Conservation (phyloP, 2,888 invertebrate genomes). For the Thera britannica region DNA sequence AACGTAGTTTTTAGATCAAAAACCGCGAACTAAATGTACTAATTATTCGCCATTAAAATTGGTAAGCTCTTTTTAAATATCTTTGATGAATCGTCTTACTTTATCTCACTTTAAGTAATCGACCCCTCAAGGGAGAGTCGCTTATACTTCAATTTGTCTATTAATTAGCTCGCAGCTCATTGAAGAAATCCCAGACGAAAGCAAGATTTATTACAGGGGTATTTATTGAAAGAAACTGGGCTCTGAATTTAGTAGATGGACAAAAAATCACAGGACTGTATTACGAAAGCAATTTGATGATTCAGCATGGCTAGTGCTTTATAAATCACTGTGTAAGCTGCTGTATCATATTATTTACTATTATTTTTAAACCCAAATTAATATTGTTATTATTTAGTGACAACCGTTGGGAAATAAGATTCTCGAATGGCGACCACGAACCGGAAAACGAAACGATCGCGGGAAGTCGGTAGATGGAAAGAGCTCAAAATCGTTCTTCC, state of each 20-base stretch:
- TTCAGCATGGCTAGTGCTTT: neutral
- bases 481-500: no score
- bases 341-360: no score
- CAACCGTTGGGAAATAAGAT: no score
- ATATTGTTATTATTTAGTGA: no score
- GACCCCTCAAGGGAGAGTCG: neutral
- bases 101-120: neutral
- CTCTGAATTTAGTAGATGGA: constrained; percentile 11
- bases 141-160: constrained; percentile 12
- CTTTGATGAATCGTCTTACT: neutral
- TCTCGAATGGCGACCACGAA: no score
- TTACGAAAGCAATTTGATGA: neutral
- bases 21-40: no score
- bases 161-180: constrained; percentile 6
- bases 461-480: no score
- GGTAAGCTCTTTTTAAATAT: neutral
- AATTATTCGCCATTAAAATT: no score
- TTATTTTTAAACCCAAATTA: no score
- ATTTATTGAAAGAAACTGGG: constrained; percentile 10
- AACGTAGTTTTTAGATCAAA: no score
- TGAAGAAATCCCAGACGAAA: constrained; percentile 13
- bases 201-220: constrained; percentile 10
- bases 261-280: constrained; percentile 13
- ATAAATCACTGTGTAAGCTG: neutral
- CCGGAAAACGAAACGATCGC: no score